Evolutionary conservation across 2,797 vertebrate genomes (phyloP).

Genomic region (Anabas testudineus): DNA sequence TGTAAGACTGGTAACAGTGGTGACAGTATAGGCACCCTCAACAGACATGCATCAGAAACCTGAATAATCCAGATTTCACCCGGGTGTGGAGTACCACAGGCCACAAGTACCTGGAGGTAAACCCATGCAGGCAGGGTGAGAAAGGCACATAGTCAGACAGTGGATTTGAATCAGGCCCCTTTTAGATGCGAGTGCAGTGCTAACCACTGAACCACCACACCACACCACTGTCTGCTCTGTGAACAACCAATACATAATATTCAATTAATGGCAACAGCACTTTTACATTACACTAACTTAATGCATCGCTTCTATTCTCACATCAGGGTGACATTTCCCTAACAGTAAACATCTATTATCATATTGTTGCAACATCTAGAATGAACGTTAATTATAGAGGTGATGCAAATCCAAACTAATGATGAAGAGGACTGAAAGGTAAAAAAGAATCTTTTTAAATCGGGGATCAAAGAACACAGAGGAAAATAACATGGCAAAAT

Average conservation of each 20-base stretch:
- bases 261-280: neutral
- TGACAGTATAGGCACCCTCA: neutral
- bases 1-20: constrained; percentile 9
- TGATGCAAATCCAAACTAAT: constrained; percentile 15
- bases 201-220: too few relatives aligned
- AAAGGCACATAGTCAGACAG: too few relatives aligned
- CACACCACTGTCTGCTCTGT: neutral
- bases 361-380: constrained; percentile 27
- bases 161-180: too few relatives aligned
- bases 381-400: constrained; percentile 13
- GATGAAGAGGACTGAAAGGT: constrained; percentile 10
- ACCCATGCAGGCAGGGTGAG: too few relatives aligned
- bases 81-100: too few relatives aligned
- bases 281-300: neutral
- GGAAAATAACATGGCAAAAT: constrained; percentile 26
- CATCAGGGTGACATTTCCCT: neutral
- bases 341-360: constrained; percentile 25
- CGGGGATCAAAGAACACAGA: constrained; percentile 31
- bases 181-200: too few relatives aligned
- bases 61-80: too few relatives aligned
- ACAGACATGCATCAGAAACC: too few relatives aligned
- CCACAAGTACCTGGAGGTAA: too few relatives aligned
- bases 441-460: constrained; percentile 4
- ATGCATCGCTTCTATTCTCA: neutral
- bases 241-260: neutral